Percentiles rank a stretch among this genome's conserved stretches.
phyloP scores from a whole-genome alignment of 2,797 vertebrate genomes.

The Gymnoscopelus microlampas region DNA sequence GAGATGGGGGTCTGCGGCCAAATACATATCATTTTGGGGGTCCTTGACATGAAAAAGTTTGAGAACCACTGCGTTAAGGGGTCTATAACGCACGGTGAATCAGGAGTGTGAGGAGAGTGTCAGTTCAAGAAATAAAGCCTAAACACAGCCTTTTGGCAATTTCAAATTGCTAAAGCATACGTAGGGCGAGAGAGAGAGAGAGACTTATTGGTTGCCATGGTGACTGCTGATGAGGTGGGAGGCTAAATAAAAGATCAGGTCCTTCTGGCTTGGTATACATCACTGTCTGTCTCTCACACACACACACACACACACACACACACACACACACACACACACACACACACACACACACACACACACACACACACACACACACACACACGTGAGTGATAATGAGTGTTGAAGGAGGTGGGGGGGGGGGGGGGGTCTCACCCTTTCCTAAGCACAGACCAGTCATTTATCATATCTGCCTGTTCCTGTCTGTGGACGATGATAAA shows the following conservation, averaged over 20 bases:
- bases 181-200: conserved; percentile 1
- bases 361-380: conserved; percentile 26
- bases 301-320: not conserved
- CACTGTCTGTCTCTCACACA: conserved; percentile 26
- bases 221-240: conserved; percentile 71
- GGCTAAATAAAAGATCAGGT: conserved; percentile 59
- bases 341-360: conserved; percentile 8
- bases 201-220: conserved; percentile 78
- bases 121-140: no score
- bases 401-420: conserved; percentile 2
- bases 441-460: not conserved
- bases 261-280: conserved; percentile 49
- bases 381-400: not conserved
- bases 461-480: not conserved
- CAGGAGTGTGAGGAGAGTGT: no score
- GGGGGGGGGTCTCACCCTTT: conserved; percentile 7
- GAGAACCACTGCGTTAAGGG: no score
- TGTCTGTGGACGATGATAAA: no score
- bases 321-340: conserved; percentile 3
- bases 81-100: no score
- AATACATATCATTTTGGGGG: no score
- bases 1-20: no score
- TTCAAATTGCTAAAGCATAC: no score
- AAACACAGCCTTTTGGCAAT: no score
- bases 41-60: no score